Conservation (phyloP, 2,888 invertebrate species). For the Willowsia nigromaculata region DNA sequence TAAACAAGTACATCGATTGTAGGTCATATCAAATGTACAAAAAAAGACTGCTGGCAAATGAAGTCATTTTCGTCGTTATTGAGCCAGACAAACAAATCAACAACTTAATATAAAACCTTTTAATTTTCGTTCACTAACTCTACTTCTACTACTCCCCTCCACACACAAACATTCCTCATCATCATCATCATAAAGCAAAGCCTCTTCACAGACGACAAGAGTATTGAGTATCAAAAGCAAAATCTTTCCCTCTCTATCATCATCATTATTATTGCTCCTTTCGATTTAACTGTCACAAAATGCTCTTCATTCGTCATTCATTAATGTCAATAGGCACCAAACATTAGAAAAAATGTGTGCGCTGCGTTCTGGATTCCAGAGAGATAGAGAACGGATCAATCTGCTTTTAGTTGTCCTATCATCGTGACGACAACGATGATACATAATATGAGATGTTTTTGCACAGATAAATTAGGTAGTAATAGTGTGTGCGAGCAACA, state of each 20-base stretch:
- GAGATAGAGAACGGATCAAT: slow-evolving; percentile 48
- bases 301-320: slow-evolving; percentile 58
- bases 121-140: neutral
- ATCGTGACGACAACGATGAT: neutral
- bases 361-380: slow-evolving; percentile 65
- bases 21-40: slow-evolving; percentile 40
- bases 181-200: neutral
- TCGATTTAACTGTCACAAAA: slow-evolving; percentile 30
- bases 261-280: neutral
- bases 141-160: no score
- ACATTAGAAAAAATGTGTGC: slow-evolving; percentile 46
- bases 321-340: slow-evolving; percentile 56
- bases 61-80: slow-evolving; percentile 36
- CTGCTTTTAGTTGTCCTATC: slow-evolving; percentile 53
- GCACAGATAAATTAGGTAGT: neutral
- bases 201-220: neutral
- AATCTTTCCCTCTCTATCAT: neutral
- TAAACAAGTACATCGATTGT: slow-evolving; percentile 32
- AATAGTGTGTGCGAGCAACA: no score
- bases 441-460: neutral
- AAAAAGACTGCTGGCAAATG: slow-evolving; percentile 25
- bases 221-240: slow-evolving; percentile 1
- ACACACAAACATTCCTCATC: neutral
- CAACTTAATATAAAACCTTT: slow-evolving; percentile 38
- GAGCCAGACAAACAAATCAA: slow-evolving; percentile 29